phyloP scores from a whole-genome alignment of 1,140 invertebrate genomes.

The Mizuhopecten yessoensis region DNA sequence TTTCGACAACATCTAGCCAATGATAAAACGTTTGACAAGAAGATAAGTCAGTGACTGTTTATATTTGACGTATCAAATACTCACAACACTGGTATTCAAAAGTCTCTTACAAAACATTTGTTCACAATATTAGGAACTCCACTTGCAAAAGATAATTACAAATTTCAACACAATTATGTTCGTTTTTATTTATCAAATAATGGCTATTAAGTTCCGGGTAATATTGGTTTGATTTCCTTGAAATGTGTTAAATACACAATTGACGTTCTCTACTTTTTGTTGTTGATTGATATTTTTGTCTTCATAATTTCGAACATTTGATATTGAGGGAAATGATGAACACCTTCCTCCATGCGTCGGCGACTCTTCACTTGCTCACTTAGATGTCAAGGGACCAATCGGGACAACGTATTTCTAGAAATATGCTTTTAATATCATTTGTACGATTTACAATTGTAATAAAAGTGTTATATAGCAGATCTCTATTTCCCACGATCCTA shows the following conservation, averaged over 20 bases:
- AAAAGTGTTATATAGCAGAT: conserved; percentile 24
- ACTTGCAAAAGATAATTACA: conserved; percentile 26
- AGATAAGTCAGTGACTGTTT: no score
- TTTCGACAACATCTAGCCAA: no score
- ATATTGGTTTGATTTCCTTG: background rate
- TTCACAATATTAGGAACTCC: background rate
- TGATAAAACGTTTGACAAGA: no score
- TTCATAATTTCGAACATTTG: conserved; percentile 22
- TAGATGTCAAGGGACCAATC: background rate
- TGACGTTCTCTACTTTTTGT: background rate
- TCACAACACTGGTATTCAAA: no score
- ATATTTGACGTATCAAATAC: no score
- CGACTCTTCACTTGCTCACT: conserved; percentile 16
- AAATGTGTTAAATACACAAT: conserved; percentile 2
- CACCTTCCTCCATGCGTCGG: background rate
- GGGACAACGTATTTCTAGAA: conserved; percentile 25
- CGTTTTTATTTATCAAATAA: conserved; percentile 36
- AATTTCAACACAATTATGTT: background rate
- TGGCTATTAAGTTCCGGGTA: background rate
- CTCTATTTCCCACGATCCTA: conserved; percentile 15
- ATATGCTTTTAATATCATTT: conserved; percentile 40
- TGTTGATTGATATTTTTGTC: background rate
- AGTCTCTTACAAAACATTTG: background rate
- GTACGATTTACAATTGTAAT: conserved; percentile 35
- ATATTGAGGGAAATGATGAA: conserved; percentile 20